These are phyloP conservation scores for Sitta carolinensis DNA, from an alignment of 2,797 vertebrate species.

Conservation along the genomic window DNA sequence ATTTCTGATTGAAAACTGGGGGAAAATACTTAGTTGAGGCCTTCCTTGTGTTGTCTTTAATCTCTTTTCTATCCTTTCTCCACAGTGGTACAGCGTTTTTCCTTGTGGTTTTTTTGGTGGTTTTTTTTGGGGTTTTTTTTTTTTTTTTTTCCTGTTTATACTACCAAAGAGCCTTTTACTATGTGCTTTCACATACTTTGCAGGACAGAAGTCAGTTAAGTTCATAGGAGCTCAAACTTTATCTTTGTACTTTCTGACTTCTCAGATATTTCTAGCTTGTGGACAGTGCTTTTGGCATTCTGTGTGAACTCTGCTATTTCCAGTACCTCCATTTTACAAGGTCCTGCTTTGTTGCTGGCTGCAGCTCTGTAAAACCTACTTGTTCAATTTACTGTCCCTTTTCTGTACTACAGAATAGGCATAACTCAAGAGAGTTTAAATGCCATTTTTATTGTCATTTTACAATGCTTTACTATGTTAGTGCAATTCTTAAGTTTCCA, in stretches of 20 bases:
- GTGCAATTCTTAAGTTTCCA: background rate
- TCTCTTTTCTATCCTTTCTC: background rate
- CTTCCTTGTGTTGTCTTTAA: background rate
- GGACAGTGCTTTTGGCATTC: background rate
- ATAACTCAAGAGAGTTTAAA: background rate
- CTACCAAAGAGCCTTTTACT: background rate
- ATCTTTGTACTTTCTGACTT: background rate
- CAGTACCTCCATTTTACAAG: background rate
- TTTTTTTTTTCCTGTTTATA: background rate
- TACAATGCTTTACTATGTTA: background rate
- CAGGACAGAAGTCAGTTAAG: background rate
- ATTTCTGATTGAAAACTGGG: background rate
- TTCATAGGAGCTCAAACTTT: background rate
- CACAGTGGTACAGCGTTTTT: background rate
- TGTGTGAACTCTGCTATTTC: background rate
- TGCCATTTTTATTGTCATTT: background rate
- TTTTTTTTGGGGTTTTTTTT: background rate
- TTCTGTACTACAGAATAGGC: background rate
- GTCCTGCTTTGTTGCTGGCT: background rate
- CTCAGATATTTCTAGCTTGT: background rate
- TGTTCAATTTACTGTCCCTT: background rate
- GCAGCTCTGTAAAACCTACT: background rate
- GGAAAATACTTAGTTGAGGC: background rate
- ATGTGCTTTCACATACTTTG: background rate
- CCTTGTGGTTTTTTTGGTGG: background rate